A percentile compares a stretch with the other conserved stretches of the same genome.
These are phyloP conservation scores for Bujurquina vittata DNA, from an alignment of 2,113 vertebrate genomes.

Conservation along the genomic window DNA sequence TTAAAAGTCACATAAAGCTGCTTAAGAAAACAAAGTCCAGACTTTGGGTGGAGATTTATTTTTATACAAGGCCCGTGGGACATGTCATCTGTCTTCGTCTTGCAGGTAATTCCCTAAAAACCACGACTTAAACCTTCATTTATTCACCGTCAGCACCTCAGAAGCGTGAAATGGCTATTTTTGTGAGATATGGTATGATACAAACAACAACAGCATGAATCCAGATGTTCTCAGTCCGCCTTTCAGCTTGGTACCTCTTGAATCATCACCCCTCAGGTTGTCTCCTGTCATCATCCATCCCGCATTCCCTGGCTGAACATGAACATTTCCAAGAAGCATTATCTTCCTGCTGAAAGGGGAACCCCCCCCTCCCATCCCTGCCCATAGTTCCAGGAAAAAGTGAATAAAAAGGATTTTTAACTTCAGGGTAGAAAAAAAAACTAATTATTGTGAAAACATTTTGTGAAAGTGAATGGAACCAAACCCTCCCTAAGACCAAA, in stretches of 20 bases:
- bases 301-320: constrained; percentile 1
- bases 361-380: background rate
- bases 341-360: constrained; percentile 32
- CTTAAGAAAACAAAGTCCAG: constrained; percentile 33
- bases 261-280: constrained; percentile 31
- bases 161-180: background rate
- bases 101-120: constrained; percentile 32
- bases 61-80: constrained; percentile 37
- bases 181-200: constrained; percentile 19
- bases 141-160: background rate
- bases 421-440: background rate
- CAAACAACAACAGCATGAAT: constrained; percentile 16
- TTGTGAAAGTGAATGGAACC: constrained; percentile 4
- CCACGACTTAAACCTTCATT: constrained; percentile 18
- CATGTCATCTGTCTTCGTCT: constrained; percentile 44
- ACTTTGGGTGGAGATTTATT: constrained; percentile 46
- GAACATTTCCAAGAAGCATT: constrained; percentile 49
- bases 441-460: constrained; percentile 6
- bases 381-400: constrained; percentile 40
- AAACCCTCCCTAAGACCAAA: background rate
- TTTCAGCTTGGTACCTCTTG: constrained; percentile 34
- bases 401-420: constrained; percentile 1
- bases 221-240: constrained; percentile 32
- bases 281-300: constrained; percentile 44
- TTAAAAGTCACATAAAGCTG: constrained; percentile 18